Conservation (phyloP, 2,888 invertebrate genomes). For the Hydrotaea cyrtoneurina region DNA sequence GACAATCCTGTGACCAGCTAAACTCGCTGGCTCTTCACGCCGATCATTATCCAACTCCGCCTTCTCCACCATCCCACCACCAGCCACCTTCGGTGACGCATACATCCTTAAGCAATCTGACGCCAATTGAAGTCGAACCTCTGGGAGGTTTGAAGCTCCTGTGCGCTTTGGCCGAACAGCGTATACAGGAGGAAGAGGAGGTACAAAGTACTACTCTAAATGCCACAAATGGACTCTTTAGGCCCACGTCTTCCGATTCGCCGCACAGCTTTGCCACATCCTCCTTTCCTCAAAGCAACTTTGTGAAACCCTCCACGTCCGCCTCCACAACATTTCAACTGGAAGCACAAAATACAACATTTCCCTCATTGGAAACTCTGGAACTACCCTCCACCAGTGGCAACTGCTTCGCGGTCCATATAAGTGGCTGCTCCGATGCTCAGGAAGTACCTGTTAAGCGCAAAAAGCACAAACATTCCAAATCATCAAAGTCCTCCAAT, state of each 20-base stretch:
- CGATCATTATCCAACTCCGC: constrained; percentile 31
- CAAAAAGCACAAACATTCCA: constrained; percentile 82
- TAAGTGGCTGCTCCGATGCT: constrained; percentile 35
- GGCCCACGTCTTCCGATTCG: constrained; percentile 32
- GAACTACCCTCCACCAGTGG: constrained; percentile 74
- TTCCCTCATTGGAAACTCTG: constrained; percentile 77
- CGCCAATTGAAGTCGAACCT: constrained; percentile 69
- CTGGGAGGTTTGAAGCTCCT: constrained; percentile 87
- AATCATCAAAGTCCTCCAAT: constrained; percentile 79
- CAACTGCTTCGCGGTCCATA: constrained; percentile 46
- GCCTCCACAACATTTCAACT: constrained; percentile 20
- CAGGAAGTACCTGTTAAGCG: constrained; percentile 73
- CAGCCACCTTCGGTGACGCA: constrained; percentile 11
- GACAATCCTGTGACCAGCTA: constrained; percentile 43
- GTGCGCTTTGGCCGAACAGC: constrained; percentile 92
- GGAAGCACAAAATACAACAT: constrained; percentile 6
- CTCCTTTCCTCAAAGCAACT: constrained; percentile 10
- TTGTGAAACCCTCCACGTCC: constrained; percentile 60
- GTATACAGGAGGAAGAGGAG: constrained; percentile 88
- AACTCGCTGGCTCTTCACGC: constrained; percentile 23
- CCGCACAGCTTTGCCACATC: constrained; percentile 55
- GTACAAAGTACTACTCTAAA: constrained; percentile 63
- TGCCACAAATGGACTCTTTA: constrained; percentile 47
- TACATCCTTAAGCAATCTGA: constrained; percentile 52
- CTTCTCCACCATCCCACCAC: constrained; percentile 36